phyloP scores from a whole-genome alignment of 2,113 vertebrate genomes.

The Chaenocephalus aceratus region DNA sequence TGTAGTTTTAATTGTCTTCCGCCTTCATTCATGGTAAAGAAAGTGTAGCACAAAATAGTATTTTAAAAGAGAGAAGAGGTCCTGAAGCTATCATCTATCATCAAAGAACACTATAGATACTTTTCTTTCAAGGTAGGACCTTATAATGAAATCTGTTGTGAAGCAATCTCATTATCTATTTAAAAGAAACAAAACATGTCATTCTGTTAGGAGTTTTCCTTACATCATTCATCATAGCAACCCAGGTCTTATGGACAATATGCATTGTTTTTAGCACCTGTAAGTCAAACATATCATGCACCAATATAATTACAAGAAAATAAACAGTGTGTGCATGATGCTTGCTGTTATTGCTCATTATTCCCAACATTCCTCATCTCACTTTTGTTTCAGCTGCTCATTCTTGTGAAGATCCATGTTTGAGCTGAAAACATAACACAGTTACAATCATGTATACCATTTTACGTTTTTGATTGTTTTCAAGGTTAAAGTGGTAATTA shows the following conservation, averaged over 20 bases:
- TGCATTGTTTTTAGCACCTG: constrained; percentile 1
- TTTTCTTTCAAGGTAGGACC: not conserved
- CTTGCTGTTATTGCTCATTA: not conserved
- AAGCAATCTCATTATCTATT: not conserved
- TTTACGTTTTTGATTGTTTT: constrained; percentile 2
- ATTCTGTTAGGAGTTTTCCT: not conserved
- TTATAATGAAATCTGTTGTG: not conserved
- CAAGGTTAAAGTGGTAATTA: constrained; percentile 54
- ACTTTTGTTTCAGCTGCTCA: not conserved
- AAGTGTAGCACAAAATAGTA: not conserved
- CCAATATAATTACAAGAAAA: constrained; percentile 2
- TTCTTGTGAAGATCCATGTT: not conserved
- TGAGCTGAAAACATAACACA: constrained; percentile 7
- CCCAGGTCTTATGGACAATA: not conserved
- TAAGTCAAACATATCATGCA: constrained; percentile 1
- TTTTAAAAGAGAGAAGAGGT: not conserved
- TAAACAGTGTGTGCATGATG: not conserved
- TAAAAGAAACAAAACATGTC: not conserved
- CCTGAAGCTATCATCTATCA: not conserved
- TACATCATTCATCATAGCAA: not conserved
- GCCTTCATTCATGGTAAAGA: not conserved
- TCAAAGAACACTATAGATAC: not conserved
- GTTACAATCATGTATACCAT: not conserved
- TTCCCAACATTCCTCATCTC: not conserved
- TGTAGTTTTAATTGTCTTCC: not conserved